phyloP scores from a whole-genome alignment of 2,888 invertebrate genomes.

The Caenorhabditis sp. region DNA sequence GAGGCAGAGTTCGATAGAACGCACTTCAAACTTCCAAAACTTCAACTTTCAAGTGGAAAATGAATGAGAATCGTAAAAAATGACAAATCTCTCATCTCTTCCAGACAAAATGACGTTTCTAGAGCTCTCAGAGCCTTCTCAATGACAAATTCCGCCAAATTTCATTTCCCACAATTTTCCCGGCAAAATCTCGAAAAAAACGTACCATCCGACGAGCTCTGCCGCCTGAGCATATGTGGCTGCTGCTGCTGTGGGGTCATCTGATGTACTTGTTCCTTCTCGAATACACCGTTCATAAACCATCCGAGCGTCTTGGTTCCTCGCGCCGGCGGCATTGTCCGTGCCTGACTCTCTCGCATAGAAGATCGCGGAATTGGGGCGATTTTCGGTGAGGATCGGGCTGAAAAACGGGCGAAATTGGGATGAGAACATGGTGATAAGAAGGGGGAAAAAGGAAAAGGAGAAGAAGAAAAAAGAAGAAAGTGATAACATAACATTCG shows the following conservation, averaged over 20 bases:
- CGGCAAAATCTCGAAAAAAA: not conserved
- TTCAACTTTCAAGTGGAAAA: no score
- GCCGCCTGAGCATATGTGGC: constrained; percentile 18
- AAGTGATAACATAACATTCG: no score
- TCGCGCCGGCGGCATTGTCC: constrained; percentile 50
- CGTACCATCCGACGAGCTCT: constrained; percentile 59
- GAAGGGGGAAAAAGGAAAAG: no score
- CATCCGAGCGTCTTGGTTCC: constrained; percentile 74
- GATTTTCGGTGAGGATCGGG: no score
- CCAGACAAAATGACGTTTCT: not conserved
- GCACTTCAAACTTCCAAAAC: no score
- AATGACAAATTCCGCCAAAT: not conserved
- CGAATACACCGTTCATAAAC: constrained; percentile 70
- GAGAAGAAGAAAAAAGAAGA: no score
- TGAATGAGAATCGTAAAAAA: no score
- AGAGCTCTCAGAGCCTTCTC: not conserved
- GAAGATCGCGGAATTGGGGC: not conserved
- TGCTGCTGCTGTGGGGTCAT: no score
- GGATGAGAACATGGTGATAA: not conserved
- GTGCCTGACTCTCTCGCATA: constrained; percentile 16
- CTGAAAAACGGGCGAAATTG: no score
- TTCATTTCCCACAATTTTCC: no score
- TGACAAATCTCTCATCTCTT: not conserved
- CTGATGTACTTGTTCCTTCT: constrained; percentile 41
- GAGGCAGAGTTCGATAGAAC: no score